Evolutionary conservation across 1,140 invertebrate species (phyloP).

Genomic region (Maconellicoccus hirsutus): DNA sequence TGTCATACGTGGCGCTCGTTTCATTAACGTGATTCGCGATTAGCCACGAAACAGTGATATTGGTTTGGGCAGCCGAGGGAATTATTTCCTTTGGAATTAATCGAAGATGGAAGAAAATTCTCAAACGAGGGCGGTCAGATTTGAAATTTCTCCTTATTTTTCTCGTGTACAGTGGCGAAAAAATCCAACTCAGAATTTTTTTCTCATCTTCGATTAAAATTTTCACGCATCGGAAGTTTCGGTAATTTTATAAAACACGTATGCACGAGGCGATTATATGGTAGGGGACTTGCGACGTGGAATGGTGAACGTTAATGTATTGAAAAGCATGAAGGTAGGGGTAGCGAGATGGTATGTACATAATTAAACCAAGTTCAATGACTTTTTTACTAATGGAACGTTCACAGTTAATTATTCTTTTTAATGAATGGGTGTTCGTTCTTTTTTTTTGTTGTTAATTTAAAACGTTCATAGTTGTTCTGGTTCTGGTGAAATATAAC

Average conservation of each 20-base stretch:
- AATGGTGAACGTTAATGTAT: not conserved
- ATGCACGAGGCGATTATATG: too few relatives aligned
- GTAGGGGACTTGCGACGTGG: too few relatives aligned
- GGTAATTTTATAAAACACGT: too few relatives aligned
- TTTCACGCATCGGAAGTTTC: too few relatives aligned
- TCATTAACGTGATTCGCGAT: too few relatives aligned
- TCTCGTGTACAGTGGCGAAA: too few relatives aligned
- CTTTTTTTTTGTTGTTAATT: not conserved
- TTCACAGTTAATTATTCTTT: constrained; percentile 9
- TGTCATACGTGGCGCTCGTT: not conserved
- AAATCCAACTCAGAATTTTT: too few relatives aligned
- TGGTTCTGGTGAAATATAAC: not conserved
- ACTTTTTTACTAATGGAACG: constrained; percentile 9
- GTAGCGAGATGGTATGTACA: constrained; percentile 7
- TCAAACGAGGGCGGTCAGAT: too few relatives aligned
- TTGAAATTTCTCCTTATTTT: too few relatives aligned
- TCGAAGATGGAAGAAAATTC: not conserved
- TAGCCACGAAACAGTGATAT: too few relatives aligned
- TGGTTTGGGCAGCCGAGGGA: not conserved
- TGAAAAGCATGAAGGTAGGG: constrained; percentile 2
- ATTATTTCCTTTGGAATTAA: not conserved
- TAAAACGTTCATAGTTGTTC: not conserved
- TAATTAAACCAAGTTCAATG: not conserved
- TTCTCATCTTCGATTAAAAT: too few relatives aligned
- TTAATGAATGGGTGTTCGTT: constrained; percentile 3